Conservation (phyloP, 2,113 vertebrate species). For the Amazona guildingii region DNA sequence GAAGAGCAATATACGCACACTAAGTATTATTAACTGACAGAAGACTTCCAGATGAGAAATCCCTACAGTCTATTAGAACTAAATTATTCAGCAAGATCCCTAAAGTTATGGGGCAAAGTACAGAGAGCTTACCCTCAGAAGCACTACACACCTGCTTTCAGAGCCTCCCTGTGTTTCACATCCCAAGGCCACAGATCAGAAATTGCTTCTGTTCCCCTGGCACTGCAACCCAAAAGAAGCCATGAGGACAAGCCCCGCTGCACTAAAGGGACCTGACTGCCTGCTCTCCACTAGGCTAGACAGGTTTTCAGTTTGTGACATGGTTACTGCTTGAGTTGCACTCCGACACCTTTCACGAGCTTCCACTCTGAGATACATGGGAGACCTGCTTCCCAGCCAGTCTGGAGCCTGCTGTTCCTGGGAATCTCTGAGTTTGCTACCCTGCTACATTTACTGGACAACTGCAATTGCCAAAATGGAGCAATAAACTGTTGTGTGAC, state of each 20-base stretch:
- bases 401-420: neutral
- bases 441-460: neutral
- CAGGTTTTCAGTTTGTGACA: neutral
- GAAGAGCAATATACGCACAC: neutral
- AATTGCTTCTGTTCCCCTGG: neutral
- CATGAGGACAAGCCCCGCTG: neutral
- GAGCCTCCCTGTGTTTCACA: neutral
- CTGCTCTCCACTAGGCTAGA: neutral
- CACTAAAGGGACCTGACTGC: accelerated
- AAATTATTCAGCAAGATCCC: neutral
- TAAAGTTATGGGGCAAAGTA: neutral
- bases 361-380: neutral
- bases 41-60: neutral
- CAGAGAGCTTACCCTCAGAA: neutral
- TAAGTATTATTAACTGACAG: constrained; percentile 49
- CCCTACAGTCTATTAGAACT: neutral
- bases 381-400: neutral
- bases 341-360: neutral
- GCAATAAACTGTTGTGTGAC: neutral
- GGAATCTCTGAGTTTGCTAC: neutral
- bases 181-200: neutral
- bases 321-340: neutral
- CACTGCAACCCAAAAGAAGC: neutral
- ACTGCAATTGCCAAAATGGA: neutral
- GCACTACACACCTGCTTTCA: neutral